A percentile compares a stretch with the other conserved stretches of the same genome.
Evolutionary conservation across 2,113 vertebrate species (phyloP).

Genomic region (Pseudolaguvia tuberculata): DNA sequence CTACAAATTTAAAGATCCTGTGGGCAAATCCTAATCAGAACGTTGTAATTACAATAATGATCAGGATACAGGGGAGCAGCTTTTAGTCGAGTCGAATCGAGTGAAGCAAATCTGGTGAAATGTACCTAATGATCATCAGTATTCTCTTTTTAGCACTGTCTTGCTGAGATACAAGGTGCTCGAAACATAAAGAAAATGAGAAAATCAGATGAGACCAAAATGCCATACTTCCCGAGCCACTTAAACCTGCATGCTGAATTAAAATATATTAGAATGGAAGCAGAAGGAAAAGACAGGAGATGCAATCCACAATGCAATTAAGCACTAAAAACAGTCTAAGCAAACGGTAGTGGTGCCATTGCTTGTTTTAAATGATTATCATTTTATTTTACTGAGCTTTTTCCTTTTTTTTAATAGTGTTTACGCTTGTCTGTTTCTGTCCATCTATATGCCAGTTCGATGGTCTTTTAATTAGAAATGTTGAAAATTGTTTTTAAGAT

Average conservation of each 20-base stretch:
- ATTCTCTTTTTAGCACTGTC: slow-evolving; percentile 18
- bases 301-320: slow-evolving; percentile 3
- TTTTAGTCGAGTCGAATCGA: neutral
- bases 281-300: neutral
- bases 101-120: slow-evolving; percentile 23
- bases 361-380: neutral
- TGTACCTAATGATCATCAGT: slow-evolving; percentile 18
- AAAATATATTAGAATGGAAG: too few relatives aligned
- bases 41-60: slow-evolving; percentile 9
- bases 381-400: neutral
- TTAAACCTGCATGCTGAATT: neutral
- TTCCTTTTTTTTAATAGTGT: neutral
- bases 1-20: slow-evolving; percentile 13
- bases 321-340: neutral
- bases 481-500: neutral
- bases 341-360: neutral
- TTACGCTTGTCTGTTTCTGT: neutral
- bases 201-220: slow-evolving; percentile 1
- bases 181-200: neutral
- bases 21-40: slow-evolving; percentile 26
- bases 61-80: slow-evolving; percentile 11
- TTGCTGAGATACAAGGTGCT: slow-evolving; percentile 43
- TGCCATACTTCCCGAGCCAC: neutral
- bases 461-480: too few relatives aligned
- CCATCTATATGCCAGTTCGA: neutral